Evolutionary conservation across 2,113 vertebrate species (phyloP), one percentile per base, ranked within the genome.

Genomic region (Chaetodon trifascialis): DNA sequence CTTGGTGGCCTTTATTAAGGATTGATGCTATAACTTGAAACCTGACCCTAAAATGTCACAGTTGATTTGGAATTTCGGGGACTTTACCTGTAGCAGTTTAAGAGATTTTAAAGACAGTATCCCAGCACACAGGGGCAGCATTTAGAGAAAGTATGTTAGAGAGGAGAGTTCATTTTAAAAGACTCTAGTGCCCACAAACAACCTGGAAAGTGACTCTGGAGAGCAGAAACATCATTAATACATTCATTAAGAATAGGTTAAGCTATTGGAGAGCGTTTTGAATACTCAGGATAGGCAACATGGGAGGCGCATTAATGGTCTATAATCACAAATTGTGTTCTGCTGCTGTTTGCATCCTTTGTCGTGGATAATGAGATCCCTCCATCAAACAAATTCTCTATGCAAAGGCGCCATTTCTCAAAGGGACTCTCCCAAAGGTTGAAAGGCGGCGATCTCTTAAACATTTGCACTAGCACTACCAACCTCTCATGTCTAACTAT

Each of bases 201-300:
- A 87, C 74, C 82, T 75, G 73, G 72, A 88, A 89, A 86, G 87
- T 68, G 84, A 82, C 90, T 91, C 89, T 89, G 82, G 82, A 68
- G 89, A 88, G 89, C 84, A 78, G 82, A 88, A 91, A 91, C 86
- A 85, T 86, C 80, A 86, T 91, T 89, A 90, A 86, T 91, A 77
- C 79, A 63, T 88, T 91, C 79, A 92, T 92, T 91, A 91, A 79
- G 56, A 89, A 77, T 68, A 79, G 73, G 76, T 88, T 85, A 82
- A 79, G 76, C 65, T 76, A 77, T 70, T 64, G 75, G 76, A 76
- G 54, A 68, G 73, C 49, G 71, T 80, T 86, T 83, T 84, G 51
- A 85, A 84, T 69, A 54, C 70, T 23, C 36, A 21, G 40, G 52
- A 83, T 62, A 65, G 68, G 54, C 80, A 89, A 77, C 83, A 69